A percentile compares a stretch with the other conserved stretches of the same genome.
Conservation (phyloP, 2,888 invertebrate genomes). For the Rugalucina vietnamica region DNA sequence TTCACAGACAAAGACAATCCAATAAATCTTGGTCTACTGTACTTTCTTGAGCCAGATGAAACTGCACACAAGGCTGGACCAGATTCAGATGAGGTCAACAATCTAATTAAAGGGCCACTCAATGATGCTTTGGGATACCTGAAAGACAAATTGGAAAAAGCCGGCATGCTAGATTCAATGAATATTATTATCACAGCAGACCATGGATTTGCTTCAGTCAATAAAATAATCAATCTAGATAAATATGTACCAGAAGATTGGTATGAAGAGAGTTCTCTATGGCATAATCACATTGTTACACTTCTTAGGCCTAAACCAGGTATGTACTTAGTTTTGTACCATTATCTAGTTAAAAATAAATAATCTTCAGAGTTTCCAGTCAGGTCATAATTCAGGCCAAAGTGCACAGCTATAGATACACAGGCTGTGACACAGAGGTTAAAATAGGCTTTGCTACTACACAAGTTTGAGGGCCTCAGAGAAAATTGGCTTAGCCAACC, state of each 20-base stretch:
- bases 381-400: too few species aligned
- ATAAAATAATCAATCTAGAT: slow-evolving; percentile 56
- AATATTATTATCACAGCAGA: slow-evolving; percentile 89
- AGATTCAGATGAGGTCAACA: slow-evolving; percentile 79
- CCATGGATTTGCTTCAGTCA: slow-evolving; percentile 88
- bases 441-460: too few species aligned
- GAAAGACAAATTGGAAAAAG: slow-evolving; percentile 85
- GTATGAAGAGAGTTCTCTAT: slow-evolving; percentile 49
- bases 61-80: slow-evolving; percentile 86
- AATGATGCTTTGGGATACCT: slow-evolving; percentile 84
- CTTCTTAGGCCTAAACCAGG: slow-evolving; percentile 83
- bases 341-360: too few species aligned
- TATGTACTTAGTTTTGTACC: slow-evolving; percentile 26
- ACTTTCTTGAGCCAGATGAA: slow-evolving; percentile 89
- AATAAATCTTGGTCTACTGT: slow-evolving; percentile 89
- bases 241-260: slow-evolving; percentile 49
- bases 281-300: slow-evolving; percentile 31
- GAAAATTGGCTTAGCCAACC: too few species aligned
- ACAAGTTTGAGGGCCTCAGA: too few species aligned
- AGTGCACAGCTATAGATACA: too few species aligned
- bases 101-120: slow-evolving; percentile 85
- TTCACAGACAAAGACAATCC: slow-evolving; percentile 84
- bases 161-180: slow-evolving; percentile 85
- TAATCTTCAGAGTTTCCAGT: too few species aligned
- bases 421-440: too few species aligned